phyloP scores from a whole-genome alignment of 2,888 invertebrate species.

The Atethmia centrago region DNA sequence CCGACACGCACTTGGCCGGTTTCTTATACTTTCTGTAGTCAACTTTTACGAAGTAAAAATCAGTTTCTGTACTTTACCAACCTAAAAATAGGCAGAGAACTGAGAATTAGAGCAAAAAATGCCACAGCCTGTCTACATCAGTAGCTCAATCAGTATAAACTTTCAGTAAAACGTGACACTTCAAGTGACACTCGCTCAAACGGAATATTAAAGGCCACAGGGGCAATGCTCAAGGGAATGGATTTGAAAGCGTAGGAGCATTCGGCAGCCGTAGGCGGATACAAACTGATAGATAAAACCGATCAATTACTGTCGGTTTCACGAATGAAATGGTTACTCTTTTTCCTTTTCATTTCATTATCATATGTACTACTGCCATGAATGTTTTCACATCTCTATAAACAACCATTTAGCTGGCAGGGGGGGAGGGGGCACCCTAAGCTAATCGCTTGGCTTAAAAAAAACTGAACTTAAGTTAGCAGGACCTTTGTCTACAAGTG shows the following conservation, averaged over 20 bases:
- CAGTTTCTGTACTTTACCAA: background rate
- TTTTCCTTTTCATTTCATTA: too few species aligned
- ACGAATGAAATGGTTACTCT: background rate
- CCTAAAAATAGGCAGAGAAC: background rate
- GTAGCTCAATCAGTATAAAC: background rate
- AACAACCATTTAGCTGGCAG: too few species aligned
- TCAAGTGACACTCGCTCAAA: constrained; percentile 12
- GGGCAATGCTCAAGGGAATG: constrained; percentile 21
- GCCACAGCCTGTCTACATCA: background rate
- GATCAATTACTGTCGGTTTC: constrained; percentile 15
- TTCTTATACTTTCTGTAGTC: background rate
- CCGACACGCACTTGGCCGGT: too few species aligned
- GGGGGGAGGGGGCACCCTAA: too few species aligned
- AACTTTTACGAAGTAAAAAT: background rate
- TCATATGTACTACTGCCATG: too few species aligned
- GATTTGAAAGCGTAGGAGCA: background rate
- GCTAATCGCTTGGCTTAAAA: too few species aligned
- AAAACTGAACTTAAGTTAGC: background rate
- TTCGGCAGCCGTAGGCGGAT: constrained; percentile 9
- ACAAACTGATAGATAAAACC: constrained; percentile 19
- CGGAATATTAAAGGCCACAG: constrained; percentile 3
- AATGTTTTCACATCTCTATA: too few species aligned
- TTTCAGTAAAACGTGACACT: background rate
- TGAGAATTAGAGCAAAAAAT: background rate
- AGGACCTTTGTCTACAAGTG: background rate